Conservation (phyloP, 2,797 vertebrate species). For the Spea hammondii region DNA sequence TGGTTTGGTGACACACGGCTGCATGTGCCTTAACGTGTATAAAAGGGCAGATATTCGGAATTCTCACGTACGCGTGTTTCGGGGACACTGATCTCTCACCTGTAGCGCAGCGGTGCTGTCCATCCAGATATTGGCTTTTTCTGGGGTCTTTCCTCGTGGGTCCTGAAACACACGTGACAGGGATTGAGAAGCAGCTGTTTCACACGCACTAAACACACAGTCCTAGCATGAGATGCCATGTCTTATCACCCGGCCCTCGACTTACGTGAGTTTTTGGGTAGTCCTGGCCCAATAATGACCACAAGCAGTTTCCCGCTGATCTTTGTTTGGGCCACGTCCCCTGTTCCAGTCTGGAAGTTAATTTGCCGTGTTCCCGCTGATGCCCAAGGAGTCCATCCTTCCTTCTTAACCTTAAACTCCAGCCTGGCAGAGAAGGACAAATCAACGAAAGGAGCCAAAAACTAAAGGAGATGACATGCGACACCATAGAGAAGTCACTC, state of each 20-base stretch:
- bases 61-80: too few species aligned
- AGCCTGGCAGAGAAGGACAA: conserved; percentile 61
- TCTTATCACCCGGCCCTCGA: not conserved
- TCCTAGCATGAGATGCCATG: not conserved
- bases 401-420: conserved; percentile 86
- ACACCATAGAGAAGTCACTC: not conserved
- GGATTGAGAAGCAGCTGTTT: not conserved
- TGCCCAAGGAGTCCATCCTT: conserved; percentile 75
- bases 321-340: conserved; percentile 67
- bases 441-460: not conserved
- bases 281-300: conserved; percentile 72
- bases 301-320: conserved; percentile 69
- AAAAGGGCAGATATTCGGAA: too few species aligned
- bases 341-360: conserved; percentile 73
- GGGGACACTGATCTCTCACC: too few species aligned
- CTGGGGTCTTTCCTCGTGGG: conserved; percentile 75
- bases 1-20: not conserved
- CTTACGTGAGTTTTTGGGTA: conserved; percentile 78
- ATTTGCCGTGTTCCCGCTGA: conserved; percentile 78
- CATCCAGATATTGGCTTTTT: conserved; percentile 68
- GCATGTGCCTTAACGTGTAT: not conserved
- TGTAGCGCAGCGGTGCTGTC: not conserved
- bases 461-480: not conserved
- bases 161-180: conserved; percentile 59
- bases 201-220: too few species aligned